Conservation (phyloP, 2,797 vertebrate genomes). For the Ctenochaetus hawaiiensis region DNA sequence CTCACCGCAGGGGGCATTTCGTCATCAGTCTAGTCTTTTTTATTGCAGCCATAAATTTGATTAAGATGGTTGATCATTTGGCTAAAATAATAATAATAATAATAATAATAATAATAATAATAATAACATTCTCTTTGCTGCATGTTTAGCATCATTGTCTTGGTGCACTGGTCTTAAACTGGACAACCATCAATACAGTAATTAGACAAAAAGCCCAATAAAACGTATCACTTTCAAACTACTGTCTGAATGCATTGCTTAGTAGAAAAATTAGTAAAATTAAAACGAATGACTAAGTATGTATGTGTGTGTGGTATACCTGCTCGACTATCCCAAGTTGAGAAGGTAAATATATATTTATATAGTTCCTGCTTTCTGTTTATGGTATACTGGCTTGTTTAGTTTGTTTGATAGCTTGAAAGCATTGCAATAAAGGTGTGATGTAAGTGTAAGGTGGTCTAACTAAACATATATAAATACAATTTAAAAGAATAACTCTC, state of each 20-base stretch:
- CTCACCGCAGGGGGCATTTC: neutral
- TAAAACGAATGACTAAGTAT: neutral
- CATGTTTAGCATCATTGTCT: neutral
- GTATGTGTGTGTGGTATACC: too few relatives aligned
- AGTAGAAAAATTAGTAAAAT: neutral
- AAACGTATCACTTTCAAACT: neutral
- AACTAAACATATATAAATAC: too few relatives aligned
- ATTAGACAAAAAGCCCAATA: neutral
- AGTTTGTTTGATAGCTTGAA: neutral
- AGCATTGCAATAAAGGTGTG: neutral
- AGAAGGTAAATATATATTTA: too few relatives aligned
- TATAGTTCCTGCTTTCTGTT: neutral
- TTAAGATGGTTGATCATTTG: neutral
- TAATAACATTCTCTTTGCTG: neutral
- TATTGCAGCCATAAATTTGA: constrained; percentile 1
- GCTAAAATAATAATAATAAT: too few relatives aligned
- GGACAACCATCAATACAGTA: neutral
- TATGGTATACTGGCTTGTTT: neutral
- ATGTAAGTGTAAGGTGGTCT: neutral
- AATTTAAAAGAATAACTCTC: neutral
- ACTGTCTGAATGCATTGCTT: neutral
- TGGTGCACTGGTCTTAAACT: neutral
- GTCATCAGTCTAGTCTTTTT: neutral
- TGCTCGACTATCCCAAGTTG: too few relatives aligned
- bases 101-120: too few relatives aligned